These are phyloP conservation scores for Hippocampus barbouri DNA, from an alignment of 2,113 vertebrate genomes.

Conservation along the genomic window DNA sequence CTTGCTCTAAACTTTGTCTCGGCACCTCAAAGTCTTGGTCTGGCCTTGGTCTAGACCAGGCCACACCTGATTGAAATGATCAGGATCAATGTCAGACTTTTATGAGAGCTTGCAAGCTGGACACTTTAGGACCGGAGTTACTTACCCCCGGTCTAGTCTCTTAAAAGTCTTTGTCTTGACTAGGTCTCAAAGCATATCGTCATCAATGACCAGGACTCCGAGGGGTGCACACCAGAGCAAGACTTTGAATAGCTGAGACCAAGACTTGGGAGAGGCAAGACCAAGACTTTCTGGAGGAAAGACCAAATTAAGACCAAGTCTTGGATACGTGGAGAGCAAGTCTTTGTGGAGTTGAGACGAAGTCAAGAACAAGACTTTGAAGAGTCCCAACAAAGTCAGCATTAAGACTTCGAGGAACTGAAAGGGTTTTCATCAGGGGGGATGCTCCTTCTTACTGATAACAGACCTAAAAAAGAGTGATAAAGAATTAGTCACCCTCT, in stretches of 20 bases:
- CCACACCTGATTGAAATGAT: no score
- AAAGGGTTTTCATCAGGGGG: not conserved
- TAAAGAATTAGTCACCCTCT: not conserved
- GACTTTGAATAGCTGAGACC: not conserved
- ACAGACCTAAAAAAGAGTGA: not conserved
- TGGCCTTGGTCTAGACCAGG: no score
- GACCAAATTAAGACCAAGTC: not conserved
- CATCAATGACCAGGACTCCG: no score
- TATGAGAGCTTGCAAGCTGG: no score
- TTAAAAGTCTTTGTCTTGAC: not conserved
- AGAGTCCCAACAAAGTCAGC: not conserved
- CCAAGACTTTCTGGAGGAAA: not conserved
- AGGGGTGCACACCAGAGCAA: no score
- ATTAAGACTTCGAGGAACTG: not conserved
- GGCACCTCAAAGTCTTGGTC: not conserved
- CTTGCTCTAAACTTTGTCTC: not conserved
- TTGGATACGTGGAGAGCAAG: not conserved
- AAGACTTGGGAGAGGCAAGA: not conserved
- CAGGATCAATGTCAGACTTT: no score
- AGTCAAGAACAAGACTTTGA: not conserved
- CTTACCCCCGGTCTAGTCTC: not conserved
- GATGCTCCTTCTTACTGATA: no score
- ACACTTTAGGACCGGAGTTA: no score
- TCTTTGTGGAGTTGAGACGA: not conserved
- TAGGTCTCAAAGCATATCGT: not conserved